Evolutionary conservation across 2,888 invertebrate genomes (phyloP).

Genomic region (Odontocolon sp.): DNA sequence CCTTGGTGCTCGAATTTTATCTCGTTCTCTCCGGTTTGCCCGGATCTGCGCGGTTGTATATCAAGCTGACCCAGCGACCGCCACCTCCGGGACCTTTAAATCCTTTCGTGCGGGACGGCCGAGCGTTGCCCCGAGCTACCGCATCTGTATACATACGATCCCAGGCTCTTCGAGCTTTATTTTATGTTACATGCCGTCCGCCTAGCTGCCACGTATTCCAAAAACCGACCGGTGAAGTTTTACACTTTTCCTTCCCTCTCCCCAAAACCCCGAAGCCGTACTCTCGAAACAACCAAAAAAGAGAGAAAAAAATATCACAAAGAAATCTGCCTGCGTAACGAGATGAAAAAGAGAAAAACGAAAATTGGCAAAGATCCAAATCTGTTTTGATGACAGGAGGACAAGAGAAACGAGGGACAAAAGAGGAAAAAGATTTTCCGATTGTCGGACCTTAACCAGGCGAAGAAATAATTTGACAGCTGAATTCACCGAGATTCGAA

Average conservation of each 20-base stretch:
- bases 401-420: conserved; percentile 22
- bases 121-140: conserved; percentile 28
- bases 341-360: not conserved
- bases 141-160: not conserved
- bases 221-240: conserved; percentile 25
- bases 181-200: conserved; percentile 16
- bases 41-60: conserved; percentile 54
- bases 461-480: conserved; percentile 34
- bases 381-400: conserved; percentile 15
- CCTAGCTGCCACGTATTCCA: not conserved
- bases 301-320: conserved; percentile 1
- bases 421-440: conserved; percentile 19
- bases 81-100: conserved; percentile 64
- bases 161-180: conserved; percentile 32
- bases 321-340: conserved; percentile 21
- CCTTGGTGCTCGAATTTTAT: conserved; percentile 21
- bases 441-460: conserved; percentile 19
- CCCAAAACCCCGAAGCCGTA: not conserved
- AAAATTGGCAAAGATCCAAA: conserved; percentile 51
- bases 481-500: conserved; percentile 30
- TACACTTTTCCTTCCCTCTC: too few relatives aligned
- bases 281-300: not conserved
- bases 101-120: conserved; percentile 55
- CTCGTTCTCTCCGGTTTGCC: conserved; percentile 30
- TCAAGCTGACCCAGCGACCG: conserved; percentile 53